Evolutionary conservation across 1,140 invertebrate genomes (phyloP).

Genomic region (Caerostris extrusa): DNA sequence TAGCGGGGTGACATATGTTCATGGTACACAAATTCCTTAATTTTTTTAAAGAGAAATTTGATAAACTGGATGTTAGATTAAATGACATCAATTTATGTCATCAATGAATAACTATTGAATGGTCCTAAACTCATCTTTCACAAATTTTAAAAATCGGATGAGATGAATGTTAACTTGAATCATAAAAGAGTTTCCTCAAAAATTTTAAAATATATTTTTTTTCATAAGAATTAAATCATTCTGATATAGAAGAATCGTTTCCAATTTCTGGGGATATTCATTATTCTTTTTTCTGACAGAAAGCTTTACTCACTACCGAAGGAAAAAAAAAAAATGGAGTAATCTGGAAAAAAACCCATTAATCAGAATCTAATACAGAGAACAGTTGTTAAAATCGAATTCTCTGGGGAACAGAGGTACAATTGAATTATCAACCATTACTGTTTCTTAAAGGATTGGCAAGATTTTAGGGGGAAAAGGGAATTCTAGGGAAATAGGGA

Average conservation of each 20-base stretch:
- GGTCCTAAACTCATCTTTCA: no score
- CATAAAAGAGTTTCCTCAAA: no score
- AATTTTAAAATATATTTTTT: no score
- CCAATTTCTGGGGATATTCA: neutral
- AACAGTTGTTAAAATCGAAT: slow-evolving; percentile 24
- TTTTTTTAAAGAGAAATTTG: no score
- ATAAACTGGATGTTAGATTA: no score
- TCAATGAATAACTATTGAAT: no score
- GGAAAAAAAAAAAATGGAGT: slow-evolving; percentile 9
- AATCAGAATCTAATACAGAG: slow-evolving; percentile 6
- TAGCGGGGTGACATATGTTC: no score
- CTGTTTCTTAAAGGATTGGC: neutral
- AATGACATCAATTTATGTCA: no score
- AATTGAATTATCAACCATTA: slow-evolving; percentile 69
- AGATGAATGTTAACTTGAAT: no score
- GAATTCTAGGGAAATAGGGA: no score
- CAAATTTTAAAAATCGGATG: no score
- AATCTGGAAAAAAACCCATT: slow-evolving; percentile 38
- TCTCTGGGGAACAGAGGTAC: neutral
- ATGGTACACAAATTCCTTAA: no score
- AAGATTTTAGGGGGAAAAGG: neutral
- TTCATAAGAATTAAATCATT: neutral
- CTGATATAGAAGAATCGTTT: neutral
- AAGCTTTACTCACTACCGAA: neutral
- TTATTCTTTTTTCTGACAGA: neutral